Base-by-base conservation (phyloP, 2,888 invertebrate genomes). In the Notocelia uddmanniana region DNA sequence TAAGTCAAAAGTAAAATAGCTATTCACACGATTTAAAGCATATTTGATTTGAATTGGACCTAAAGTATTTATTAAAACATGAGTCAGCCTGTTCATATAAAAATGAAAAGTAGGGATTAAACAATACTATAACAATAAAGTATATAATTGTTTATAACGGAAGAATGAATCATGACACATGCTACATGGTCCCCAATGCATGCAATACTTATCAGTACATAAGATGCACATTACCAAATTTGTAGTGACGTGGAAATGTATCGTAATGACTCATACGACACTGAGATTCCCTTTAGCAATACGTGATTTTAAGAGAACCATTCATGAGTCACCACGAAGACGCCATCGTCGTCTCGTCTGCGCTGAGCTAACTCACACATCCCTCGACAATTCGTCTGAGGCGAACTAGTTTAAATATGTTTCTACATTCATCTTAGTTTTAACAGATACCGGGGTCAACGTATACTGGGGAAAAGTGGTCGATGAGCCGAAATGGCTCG, bases 271-370 rank as follows among this genome's bases (percentile, higher is more conserved):
- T 76, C 75, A 76, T 72, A 68, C 58, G 45, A 9, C 45, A 45
- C 54, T 37, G 50, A 58, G 66, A 58, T 71, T 52, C 73, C 62
- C 41, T 57, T 58, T 70, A 69, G 62, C 68, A 68, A 64, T 64
- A 74, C 70, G 76, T 74, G 63, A 74, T 66, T 59, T 71, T 69
- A 69, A 69, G 69, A 72, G 74, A 68, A 73, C 73, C 63, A 75
- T 73, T 63, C 45, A 57, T 75, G 75, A 75, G 66, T 76, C 76
- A 76, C 57, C 59, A 11, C 5, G 31, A 19, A 69, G 67, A 67
- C 74, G 64, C 68, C 69, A 59, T 67, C 68, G 52, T 41, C 72
- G 70, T 62, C 45, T 45, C 45, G 45, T 45, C 45, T 45, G 41
- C 15, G 41, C 5, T 41, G 41, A 5, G 15, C 41, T 41, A 15